Evolutionary conservation across 2,888 invertebrate species (phyloP), one percentile per base, ranked within the genome.

Genomic region (Digitonthophagus gazella): DNA sequence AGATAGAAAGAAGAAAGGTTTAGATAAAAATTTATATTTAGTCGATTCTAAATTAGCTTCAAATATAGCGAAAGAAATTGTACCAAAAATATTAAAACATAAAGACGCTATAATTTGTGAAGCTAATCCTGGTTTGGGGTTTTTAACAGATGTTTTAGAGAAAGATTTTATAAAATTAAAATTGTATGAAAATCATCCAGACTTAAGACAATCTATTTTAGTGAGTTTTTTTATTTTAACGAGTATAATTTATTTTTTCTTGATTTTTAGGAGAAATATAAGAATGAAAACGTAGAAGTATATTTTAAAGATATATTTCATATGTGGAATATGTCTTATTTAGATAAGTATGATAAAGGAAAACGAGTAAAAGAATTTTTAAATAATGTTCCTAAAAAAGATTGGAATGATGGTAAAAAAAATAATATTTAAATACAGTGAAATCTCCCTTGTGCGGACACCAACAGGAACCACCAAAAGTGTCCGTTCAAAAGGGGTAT

Each of bases 111-210:
- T 85, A 1, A 77, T 90, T 14, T 81, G 89, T n/a, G 92, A 93
- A 83, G 83, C 90, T 0, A 90, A 90, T 82, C 89, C 92, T 0
- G 92, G 92, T 0, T 81, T 88, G 57, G 91, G 92, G 0, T 80
- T 88, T 15, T 79, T 92, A 64, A 89, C 90, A 1, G 84, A 89
- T 74, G 78, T 93, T 28, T 79, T 92, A 2, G 77, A 85, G 4
- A 72, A 73, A 74, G 84, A 84, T 15, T 80, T 87, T 19, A 82
- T 84, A 5, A 79, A 82, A 61, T 81, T 92, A 11, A 81, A 88
- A 70, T 76, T 91, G 69, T 88, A 87, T 77, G 93, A 93, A 81
- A 76, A 81, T 4, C 82, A 85, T 67, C 78, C 78, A 15, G 78
- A 84, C 15, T 90, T 90, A 78, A 76, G 84, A 67, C 73, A 80